phyloP scores from a whole-genome alignment of 2,113 vertebrate species.

The Hirundichthys speculiger region DNA sequence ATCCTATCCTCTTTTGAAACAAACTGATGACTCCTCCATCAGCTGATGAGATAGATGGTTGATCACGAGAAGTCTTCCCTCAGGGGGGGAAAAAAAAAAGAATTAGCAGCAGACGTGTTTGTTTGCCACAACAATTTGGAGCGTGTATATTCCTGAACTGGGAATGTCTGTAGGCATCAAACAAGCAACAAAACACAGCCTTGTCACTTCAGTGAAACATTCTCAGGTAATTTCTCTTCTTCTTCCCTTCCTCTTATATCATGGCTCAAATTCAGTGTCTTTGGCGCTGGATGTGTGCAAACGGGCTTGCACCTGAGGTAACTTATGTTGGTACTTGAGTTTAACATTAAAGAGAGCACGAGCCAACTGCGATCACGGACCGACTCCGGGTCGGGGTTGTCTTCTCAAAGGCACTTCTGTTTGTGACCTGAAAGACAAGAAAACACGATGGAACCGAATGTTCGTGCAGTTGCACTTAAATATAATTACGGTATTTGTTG shows the following conservation, averaged over 20 bases:
- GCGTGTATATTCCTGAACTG: conserved; percentile 51
- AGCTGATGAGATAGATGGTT: conserved; percentile 49
- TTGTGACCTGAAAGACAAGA: conserved; percentile 80
- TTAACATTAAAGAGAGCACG: conserved; percentile 70
- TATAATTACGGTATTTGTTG: neutral
- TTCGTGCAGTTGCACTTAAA: too few species aligned
- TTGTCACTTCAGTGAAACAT: conserved; percentile 44
- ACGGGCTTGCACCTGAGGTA: conserved; percentile 74
- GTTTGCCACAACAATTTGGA: conserved; percentile 68
- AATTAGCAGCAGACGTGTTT: conserved; percentile 64
- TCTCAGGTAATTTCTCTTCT: conserved; percentile 72
- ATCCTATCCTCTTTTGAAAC: conserved; percentile 44
- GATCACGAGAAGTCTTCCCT: conserved; percentile 60
- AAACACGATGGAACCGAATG: conserved; percentile 1
- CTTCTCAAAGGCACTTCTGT: conserved; percentile 87
- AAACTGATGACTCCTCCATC: conserved; percentile 48
- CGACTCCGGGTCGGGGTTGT: conserved; percentile 74
- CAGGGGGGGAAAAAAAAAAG: conserved; percentile 60
- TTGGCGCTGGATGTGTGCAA: conserved; percentile 67
- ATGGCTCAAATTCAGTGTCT: conserved; percentile 27
- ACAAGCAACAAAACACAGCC: conserved; percentile 46
- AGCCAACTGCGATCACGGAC: conserved; percentile 52
- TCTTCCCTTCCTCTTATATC: conserved; percentile 47
- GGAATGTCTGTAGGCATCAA: conserved; percentile 68
- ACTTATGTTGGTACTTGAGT: conserved; percentile 61